Base-by-base conservation (phyloP, 2,888 invertebrate genomes). In the Caradrina kadenii region DNA sequence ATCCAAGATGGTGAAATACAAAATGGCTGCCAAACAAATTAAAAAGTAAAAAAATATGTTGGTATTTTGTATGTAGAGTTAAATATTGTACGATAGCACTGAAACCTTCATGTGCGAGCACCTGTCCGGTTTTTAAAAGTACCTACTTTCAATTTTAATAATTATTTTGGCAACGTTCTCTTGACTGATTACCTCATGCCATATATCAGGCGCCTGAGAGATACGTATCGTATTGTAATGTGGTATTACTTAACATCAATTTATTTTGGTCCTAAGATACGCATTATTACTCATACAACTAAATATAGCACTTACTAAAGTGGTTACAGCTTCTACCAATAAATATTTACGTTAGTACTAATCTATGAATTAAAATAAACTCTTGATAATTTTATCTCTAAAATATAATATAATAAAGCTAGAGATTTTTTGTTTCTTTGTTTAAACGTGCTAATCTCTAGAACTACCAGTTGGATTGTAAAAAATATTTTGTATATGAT, bases 271-370 rank as follows among this genome's bases (percentile, higher is more conserved):
- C 21, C 54, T 52, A 66, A 62, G 58, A 52, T 49, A 54, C 50
- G 59, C 68, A 62, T 75, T 63, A 68, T 17, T 55, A 70, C 64
- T 64, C 76, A 65, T 64, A 54, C n/a, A 55, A 48, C 65, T 78
- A 77, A 66, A 61, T 73, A 74, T 76, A 84, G 69, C 60, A 76
- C 45, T 67, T 61, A 67, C 68, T 69, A 58, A 64, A 66, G 26
- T 66, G 63, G 64, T 48, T 63, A 61, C n/a, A 5, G 26, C 48
- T 35, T 31, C 11, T 31, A 63, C 35, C 1, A 49, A 64, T 66
- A 81, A 79, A 79, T 79, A 69, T 81, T 79, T 81, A 78, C 61
- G 26, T 66, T 64, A 17, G 10, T 22, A 17, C 39, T 48, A 67
- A 76, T 65, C 53, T 65, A 31, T 21, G 19, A 61, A 49, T 50